A percentile compares a stretch with the other conserved stretches of the same genome.
Conservation (phyloP, 35 echinoderm and acorn worm genomes). For the Holothuria glaberrima region DNA sequence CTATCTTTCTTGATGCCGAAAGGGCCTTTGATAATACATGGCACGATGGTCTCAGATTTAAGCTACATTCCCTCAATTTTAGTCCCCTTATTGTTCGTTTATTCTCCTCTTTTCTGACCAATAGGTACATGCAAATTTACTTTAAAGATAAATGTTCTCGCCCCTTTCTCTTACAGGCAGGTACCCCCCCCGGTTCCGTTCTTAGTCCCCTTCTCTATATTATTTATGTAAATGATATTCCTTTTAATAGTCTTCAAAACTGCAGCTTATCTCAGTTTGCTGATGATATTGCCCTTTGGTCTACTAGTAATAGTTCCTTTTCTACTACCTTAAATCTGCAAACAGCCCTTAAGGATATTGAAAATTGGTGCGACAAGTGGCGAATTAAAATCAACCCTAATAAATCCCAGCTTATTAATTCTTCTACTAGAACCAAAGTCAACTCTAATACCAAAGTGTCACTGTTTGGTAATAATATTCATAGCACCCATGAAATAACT, state of each 20-base stretch:
- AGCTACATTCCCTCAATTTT: slow-evolving; percentile 5
- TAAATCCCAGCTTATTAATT: too few relatives aligned
- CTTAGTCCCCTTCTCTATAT: too few relatives aligned
- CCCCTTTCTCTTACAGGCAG: background rate
- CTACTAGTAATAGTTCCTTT: background rate
- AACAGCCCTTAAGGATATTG: too few relatives aligned
- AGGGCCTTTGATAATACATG: too few relatives aligned
- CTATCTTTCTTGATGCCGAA: slow-evolving; percentile 11
- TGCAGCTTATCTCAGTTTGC: background rate
- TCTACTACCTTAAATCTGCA: too few relatives aligned
- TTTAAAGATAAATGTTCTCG: too few relatives aligned
- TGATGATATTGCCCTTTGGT: slow-evolving; percentile 2
- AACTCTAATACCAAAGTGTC: background rate
- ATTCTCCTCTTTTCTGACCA: background rate
- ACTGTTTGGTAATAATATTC: background rate
- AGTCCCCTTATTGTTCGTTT: background rate
- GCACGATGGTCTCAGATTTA: slow-evolving; percentile 4
- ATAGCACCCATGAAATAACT: too few relatives aligned
- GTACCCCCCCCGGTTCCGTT: background rate
- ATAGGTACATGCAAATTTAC: too few relatives aligned
- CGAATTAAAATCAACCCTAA: too few relatives aligned
- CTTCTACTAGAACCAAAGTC: too few relatives aligned
- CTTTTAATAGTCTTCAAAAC: background rate
- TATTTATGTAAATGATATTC: too few relatives aligned
- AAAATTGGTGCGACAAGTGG: too few relatives aligned